Evolutionary conservation across 1,140 invertebrate genomes (phyloP).

Genomic region (Daktulosphaira vitifoliae): DNA sequence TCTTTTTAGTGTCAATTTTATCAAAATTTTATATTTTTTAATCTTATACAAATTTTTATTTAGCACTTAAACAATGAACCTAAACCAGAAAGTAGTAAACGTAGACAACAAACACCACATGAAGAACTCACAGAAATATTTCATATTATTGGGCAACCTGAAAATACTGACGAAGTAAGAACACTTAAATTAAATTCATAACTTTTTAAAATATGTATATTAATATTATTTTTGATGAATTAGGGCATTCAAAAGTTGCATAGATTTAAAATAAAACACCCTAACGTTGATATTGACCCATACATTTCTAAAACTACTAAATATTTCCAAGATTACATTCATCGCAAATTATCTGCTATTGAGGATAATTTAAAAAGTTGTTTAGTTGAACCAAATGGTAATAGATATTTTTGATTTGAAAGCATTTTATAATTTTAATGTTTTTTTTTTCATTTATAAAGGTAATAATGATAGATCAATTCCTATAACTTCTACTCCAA

Average conservation of each 20-base stretch:
- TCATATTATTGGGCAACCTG: constrained; percentile 4
- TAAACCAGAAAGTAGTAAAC: constrained; percentile 18
- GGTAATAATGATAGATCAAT: constrained; percentile 3
- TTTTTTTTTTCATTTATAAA: background rate
- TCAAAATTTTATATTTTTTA: no score
- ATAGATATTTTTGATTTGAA: no score
- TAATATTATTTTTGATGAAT: constrained; percentile 35
- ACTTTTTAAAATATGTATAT: background rate
- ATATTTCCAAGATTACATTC: constrained; percentile 88
- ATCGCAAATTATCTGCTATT: constrained; percentile 73
- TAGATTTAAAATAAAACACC: constrained; percentile 81
- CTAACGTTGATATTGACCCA: constrained; percentile 82
- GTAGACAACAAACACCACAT: constrained; percentile 8
- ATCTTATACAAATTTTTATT: no score
- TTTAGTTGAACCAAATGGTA: constrained; percentile 28
- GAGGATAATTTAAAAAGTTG: constrained; percentile 44
- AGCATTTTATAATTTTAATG: background rate
- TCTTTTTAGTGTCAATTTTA: no score
- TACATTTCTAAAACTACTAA: constrained; percentile 81
- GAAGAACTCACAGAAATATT: constrained; percentile 12
- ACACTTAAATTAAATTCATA: background rate
- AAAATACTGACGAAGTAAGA: constrained; percentile 5
- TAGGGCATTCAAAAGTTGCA: constrained; percentile 76
- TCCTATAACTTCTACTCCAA: background rate
- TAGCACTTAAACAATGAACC: constrained; percentile 20